Conservation (phyloP, 1,140 invertebrate genomes). For the Phthorimaea operculella region DNA sequence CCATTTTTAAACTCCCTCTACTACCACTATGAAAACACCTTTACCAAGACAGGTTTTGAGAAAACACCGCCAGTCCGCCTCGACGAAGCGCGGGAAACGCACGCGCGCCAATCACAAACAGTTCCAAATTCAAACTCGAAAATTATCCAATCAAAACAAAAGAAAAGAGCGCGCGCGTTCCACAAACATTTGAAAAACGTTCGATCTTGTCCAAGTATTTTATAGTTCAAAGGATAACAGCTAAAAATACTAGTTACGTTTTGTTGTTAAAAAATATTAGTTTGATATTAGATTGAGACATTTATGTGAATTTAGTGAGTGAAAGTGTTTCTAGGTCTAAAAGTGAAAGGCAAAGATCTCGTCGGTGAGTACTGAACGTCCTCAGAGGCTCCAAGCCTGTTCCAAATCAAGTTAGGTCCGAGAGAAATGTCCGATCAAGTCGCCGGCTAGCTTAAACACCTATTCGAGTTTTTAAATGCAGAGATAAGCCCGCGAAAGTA, state of each 20-base stretch:
- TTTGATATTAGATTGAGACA: conserved; percentile 1
- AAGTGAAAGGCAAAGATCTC: conserved; percentile 41
- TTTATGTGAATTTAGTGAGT: conserved; percentile 27
- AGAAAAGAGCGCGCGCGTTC: neutral
- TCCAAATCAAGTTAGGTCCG: conserved; percentile 34
- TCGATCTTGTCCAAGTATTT: neutral
- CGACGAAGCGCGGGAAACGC: conserved; percentile 8
- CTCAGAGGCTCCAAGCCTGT: conserved; percentile 23
- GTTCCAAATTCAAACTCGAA: neutral
- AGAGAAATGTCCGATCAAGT: conserved; percentile 6
- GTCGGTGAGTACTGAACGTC: conserved; percentile 32
- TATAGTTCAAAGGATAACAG: neutral
- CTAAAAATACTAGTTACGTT: neutral
- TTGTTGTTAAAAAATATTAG: neutral
- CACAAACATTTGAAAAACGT: neutral
- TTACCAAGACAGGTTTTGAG: conserved; percentile 34
- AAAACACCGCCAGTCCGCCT: conserved; percentile 27
- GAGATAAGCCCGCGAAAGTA: no score
- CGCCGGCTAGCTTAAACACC: no score
- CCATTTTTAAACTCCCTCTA: no score
- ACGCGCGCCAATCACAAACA: conserved; percentile 13
- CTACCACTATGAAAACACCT: conserved; percentile 28
- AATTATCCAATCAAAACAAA: neutral
- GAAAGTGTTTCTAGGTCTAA: conserved; percentile 48
- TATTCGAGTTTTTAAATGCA: no score